phyloP scores from a whole-genome alignment of 1,140 invertebrate genomes.

The Drosophila nikananu region DNA sequence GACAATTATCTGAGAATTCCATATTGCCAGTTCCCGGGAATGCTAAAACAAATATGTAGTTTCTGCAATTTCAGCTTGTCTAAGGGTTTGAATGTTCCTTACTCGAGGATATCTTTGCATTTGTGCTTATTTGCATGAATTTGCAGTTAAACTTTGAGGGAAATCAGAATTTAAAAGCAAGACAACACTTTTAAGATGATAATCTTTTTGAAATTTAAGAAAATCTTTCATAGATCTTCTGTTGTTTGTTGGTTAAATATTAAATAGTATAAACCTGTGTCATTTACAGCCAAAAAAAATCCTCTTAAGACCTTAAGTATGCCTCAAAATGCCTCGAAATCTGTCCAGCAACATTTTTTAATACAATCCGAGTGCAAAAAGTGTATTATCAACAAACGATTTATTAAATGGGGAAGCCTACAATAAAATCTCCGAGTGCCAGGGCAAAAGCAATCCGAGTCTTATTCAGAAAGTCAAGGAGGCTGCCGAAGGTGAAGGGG shows the following conservation, averaged over 20 bases:
- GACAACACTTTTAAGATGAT: too few relatives aligned
- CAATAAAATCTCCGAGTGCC: slow-evolving; percentile 62
- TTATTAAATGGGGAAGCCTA: slow-evolving; percentile 70
- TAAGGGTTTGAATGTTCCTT: not conserved
- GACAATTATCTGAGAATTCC: slow-evolving; percentile 39
- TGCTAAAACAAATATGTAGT: slow-evolving; percentile 34
- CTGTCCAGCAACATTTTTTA: slow-evolving; percentile 59
- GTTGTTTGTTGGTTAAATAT: not conserved
- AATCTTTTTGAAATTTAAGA: not conserved
- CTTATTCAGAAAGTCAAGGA: slow-evolving; percentile 22
- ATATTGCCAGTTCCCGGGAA: slow-evolving; percentile 37
- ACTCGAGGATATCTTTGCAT: not conserved
- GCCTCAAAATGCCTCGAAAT: slow-evolving; percentile 8
- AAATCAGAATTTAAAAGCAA: slow-evolving; percentile 1
- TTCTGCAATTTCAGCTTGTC: slow-evolving; percentile 1
- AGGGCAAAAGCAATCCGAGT: slow-evolving; percentile 9
- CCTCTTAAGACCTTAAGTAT: not conserved
- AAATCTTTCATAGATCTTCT: too few relatives aligned
- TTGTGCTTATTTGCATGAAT: slow-evolving; percentile 10
- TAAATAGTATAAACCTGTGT: not conserved
- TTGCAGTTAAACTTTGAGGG: not conserved
- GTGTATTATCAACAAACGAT: slow-evolving; percentile 77
- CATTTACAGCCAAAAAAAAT: not conserved
- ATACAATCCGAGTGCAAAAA: slow-evolving; percentile 60
- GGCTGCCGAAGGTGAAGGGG: slow-evolving; percentile 23